phyloP scores from a whole-genome alignment of 37 sponge, comb jelly and placozoan genomes.

The Mnemiopsis leidyi region DNA sequence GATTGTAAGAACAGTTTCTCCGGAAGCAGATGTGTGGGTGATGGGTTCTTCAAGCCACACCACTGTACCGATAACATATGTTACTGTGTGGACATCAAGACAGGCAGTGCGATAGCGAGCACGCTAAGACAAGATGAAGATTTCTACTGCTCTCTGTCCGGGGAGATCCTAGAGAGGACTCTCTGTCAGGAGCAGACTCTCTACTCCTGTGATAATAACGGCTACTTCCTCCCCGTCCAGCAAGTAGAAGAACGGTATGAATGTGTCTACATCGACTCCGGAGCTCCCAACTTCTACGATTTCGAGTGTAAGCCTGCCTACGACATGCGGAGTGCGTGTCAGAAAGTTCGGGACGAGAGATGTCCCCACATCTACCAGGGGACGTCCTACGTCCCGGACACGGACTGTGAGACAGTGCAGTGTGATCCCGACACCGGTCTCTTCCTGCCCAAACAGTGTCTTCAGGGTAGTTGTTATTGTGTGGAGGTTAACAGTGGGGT shows the following conservation, averaged over 20 bases:
- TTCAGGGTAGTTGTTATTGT: not conserved
- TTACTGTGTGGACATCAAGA: slow-evolving; percentile 44
- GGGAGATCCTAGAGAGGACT: not conserved
- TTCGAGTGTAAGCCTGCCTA: not conserved
- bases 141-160: slow-evolving; percentile 9
- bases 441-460: slow-evolving; percentile 41
- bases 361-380: not conserved
- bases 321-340: not conserved
- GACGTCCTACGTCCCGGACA: not conserved
- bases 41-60: not conserved
- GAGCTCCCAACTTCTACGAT: slow-evolving; percentile 12
- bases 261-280: slow-evolving; percentile 28
- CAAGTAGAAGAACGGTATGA: not conserved
- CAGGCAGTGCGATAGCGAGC: not conserved
- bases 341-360: not conserved
- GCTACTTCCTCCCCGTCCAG: not conserved
- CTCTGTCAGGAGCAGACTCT: not conserved
- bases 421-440: not conserved
- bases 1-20: not conserved
- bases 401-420: not conserved
- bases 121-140: not conserved
- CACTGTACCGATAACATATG: slow-evolving; percentile 25
- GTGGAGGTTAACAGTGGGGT: slow-evolving; percentile 16
- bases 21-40: not conserved
- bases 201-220: not conserved